phyloP scores from a whole-genome alignment of 2,113 vertebrate genomes.

The Nothoprocta pentlandii region DNA sequence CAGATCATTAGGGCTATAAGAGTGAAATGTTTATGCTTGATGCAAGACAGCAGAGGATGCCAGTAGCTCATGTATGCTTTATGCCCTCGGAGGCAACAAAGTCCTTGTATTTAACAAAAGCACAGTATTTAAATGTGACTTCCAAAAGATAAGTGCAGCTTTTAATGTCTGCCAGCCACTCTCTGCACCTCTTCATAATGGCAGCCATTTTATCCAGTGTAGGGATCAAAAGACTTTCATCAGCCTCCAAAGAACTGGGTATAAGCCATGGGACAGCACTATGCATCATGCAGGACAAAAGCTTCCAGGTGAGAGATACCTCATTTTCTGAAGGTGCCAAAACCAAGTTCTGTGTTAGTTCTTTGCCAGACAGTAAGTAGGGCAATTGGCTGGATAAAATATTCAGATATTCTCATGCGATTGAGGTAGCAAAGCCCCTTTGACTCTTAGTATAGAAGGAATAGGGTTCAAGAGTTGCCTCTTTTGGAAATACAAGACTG shows the following conservation, averaged over 20 bases:
- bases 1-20: background rate
- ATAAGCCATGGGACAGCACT: background rate
- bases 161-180: background rate
- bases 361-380: background rate
- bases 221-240: background rate
- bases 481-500: accelerated
- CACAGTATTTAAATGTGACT: background rate
- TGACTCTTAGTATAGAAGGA: background rate
- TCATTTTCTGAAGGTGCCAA: background rate
- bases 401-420: background rate
- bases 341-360: background rate
- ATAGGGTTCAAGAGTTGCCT: background rate
- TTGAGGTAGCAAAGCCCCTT: background rate
- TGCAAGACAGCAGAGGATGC: background rate
- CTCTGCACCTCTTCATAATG: background rate
- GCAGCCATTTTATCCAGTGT: background rate
- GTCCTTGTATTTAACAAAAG: background rate
- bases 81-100: background rate
- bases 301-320: background rate
- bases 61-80: background rate
- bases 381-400: background rate
- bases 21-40: background rate
- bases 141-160: background rate
- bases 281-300: background rate
- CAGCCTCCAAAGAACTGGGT: background rate